Evolutionary conservation across 2,797 vertebrate genomes (phyloP).

Genomic region (Argya squamiceps): DNA sequence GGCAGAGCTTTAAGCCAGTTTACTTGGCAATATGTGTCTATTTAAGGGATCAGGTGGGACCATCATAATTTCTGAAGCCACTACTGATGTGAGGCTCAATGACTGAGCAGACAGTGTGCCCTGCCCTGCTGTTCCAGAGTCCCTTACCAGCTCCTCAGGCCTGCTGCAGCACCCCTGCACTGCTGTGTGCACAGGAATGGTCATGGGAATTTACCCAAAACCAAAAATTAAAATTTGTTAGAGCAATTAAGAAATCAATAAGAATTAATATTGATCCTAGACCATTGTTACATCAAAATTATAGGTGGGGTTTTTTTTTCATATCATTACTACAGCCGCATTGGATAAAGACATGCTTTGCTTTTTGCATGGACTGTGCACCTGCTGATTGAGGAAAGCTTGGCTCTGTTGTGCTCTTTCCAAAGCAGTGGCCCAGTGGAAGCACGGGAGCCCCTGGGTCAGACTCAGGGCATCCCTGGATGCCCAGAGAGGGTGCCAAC

Average conservation of each 20-base stretch:
- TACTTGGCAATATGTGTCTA: background rate
- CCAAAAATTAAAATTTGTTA: background rate
- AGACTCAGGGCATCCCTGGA: background rate
- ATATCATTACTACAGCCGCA: background rate
- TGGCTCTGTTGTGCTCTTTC: background rate
- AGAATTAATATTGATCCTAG: background rate
- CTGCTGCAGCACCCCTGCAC: background rate
- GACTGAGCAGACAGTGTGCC: background rate
- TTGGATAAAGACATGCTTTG: background rate
- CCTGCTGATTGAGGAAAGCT: background rate
- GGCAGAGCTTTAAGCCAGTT: background rate
- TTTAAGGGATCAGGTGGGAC: background rate
- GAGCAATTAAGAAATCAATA: background rate
- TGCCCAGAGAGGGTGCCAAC: background rate
- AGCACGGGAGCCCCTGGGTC: fast-evolving
- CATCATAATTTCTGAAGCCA: background rate
- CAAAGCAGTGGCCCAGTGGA: background rate
- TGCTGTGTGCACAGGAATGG: background rate
- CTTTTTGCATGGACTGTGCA: background rate
- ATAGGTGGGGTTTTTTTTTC: background rate
- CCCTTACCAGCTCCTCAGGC: background rate
- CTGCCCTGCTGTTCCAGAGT: fast-evolving
- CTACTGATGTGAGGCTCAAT: background rate
- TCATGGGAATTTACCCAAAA: background rate
- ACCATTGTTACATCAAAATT: background rate